Base-by-base conservation (phyloP, 2,888 invertebrate genomes). In the Cynaeus angustus region DNA sequence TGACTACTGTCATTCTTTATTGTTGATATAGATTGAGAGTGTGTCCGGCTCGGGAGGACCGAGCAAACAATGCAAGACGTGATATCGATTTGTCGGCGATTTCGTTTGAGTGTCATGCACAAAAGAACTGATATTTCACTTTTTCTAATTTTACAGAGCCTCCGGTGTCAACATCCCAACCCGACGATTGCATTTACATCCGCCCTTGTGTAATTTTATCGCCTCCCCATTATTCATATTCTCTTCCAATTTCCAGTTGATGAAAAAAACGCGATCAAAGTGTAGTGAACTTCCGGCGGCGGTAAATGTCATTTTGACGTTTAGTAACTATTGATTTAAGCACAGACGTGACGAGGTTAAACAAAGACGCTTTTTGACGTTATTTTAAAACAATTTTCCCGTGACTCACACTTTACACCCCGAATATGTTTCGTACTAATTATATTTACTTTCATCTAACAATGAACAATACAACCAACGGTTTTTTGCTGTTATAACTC, bases 201-300 rank as follows among this genome's bases (percentile, higher is more conserved):
- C 33, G 33, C 37, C 33, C 53, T 53, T 33, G 37, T 53, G 53
- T 53, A 53, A 53, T 53, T 37, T 53, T 53, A 53, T 53, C 37
- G 7, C 33, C 33, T 26, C 48, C 7, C 48, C 26, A 53, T 53
- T 53, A 53, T 37, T 37, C 53, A 53, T 37, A 14, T 53, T 26
- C 53, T 53, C 13, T 8, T 14, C 26, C 9, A 13, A 26, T 30
- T 26, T 28, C 28, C n/a, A 50, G 8, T n/a, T 21, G 21, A 50
- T 50, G 16, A 21, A 16, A 50, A 46, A 46, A 46, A 16, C 21
- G 46, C 46, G 46, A 46, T 46, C 46, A 46, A 46, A 46, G 16
- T 46, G 16, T 46, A 16, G 3, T 46, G 16, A 46, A 46, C 46
- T 46, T 46, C 46, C 16, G 14, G 12, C 46, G 46, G 21, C 21